Evolutionary conservation across 2,113 vertebrate species (phyloP), one percentile per base, ranked within the genome.

Genomic region (Choloepus hoffmanni): DNA sequence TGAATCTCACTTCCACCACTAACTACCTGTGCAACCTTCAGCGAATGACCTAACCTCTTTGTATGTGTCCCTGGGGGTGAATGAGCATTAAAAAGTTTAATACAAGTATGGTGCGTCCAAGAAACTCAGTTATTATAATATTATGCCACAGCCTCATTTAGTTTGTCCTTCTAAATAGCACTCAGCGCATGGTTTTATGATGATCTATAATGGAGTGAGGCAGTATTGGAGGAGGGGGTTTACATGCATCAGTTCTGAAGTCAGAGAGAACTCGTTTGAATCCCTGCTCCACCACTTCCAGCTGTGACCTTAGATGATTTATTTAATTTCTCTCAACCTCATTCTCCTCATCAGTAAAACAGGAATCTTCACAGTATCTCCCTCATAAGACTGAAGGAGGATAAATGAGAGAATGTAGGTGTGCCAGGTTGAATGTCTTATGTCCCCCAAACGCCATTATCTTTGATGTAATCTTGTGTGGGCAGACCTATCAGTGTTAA

Each of bases 81-180:
- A 9, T 16, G 21, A 82, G 30, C 50, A n/a, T 18, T 21, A 21
- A 53, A 36, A 78, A 26, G 11, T 21, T 26, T 12, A 76, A 55
- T 10, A 67, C 50, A 58, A 60, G 55, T 16, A 50, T 23, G 9
- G 13, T 48, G 23, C 74, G 36, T 7, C 65, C 16, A 12, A 4
- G 6, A 33, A 12, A 40, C 1, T 21, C 43, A 28, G 12, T 50
- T 48, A 0, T 0, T 33, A 5, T 21, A 26, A 7, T 15, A 33
- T 5, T 1, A 36, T 1, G 18, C n/a, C 30, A 58, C 4, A 3
- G 4, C 21, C 7, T 16, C 30, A 11, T 7, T n/a, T 28, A 23
- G 84, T 53, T 14, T 8, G 55, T 5, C 26, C 76, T 40, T 48
- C 43, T 43, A 4, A 2, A n/a, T 9, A 23, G 65, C 65, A 78